Conservation (phyloP, 2,797 vertebrate species). For the Mus minutoides region DNA sequence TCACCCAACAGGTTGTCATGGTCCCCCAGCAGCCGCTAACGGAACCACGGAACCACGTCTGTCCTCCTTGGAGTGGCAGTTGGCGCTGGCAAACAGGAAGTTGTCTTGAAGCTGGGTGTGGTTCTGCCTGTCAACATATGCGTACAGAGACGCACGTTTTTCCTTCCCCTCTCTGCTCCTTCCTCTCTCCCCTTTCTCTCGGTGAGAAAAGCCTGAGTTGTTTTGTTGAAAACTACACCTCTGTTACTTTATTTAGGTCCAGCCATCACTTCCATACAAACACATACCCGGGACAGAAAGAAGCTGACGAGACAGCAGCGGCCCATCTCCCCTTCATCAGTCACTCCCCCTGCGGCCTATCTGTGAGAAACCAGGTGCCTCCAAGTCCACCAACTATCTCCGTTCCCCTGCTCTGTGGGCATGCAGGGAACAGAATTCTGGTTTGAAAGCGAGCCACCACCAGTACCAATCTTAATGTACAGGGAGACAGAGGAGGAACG, state of each 20-base stretch:
- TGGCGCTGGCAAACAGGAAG: slow-evolving; percentile 83
- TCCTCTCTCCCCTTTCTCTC: slow-evolving; percentile 5
- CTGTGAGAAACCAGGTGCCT: neutral
- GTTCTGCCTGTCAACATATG: slow-evolving; percentile 70
- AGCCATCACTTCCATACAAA: neutral
- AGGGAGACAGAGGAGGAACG: neutral
- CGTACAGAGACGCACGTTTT: slow-evolving; percentile 13
- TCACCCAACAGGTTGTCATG: slow-evolving; percentile 63
- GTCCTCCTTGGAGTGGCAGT: slow-evolving; percentile 80
- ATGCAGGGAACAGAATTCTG: slow-evolving; percentile 47
- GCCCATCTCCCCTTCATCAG: no score
- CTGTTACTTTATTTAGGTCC: slow-evolving; percentile 5
- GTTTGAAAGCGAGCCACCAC: slow-evolving; percentile 23
- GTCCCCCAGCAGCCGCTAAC: slow-evolving; percentile 72
- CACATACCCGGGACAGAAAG: neutral
- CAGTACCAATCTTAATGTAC: neutral
- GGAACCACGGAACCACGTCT: slow-evolving; percentile 82
- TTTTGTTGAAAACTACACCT: slow-evolving; percentile 43
- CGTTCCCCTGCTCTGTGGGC: neutral
- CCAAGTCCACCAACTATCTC: neutral
- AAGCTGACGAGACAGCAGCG: neutral
- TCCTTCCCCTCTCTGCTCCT: neutral
- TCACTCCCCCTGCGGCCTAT: neutral
- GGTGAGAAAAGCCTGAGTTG: slow-evolving; percentile 49
- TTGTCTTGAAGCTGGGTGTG: slow-evolving; percentile 83